Evolutionary conservation across 53 echinoderm and acorn worm genomes (phyloP), one percentile per base, ranked within the genome.

Genomic region (Echinarachnius parma): DNA sequence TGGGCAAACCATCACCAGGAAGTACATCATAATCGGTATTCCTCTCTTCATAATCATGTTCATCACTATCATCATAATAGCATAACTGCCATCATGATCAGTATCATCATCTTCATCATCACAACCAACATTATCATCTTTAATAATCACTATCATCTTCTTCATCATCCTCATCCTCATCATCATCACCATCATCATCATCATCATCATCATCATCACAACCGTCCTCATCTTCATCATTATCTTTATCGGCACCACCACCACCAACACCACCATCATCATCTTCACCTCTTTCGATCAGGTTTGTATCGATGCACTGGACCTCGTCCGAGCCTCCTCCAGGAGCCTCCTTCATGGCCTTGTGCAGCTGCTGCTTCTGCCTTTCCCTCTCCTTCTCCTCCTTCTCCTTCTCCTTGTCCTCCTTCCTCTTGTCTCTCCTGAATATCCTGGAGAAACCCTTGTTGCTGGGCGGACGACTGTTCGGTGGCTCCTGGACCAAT

Each of bases 321-420:
- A 85, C 64, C 35, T 85, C 85, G 13, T 76, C 79, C 0, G 65
- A 53, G 10, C 75, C 85, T 15, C 85, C 85, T 10, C 85, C 85
- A 18, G 85, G 85, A 2, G 76, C 85, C 28, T 75, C 79, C 33
- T 85, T 52, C 32, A 85, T 85, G 0, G 85, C 85, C 31, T 48
- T 64, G 52, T 85, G 85, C 3, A 85, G 76, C 22, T 85, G 75
- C 31, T 48, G 63, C 46, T 57, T 75, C 53, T 85, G 85, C 23
- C 85, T 64, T 27, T 85, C 85, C 60, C 79, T 62, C 28, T 85
- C 85, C 35, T 59, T 75, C 35, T 33, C 53, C 53, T 23, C 30
- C 19, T 21, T 34, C 70, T 24, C 65, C 35, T 33, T 69, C 53
- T 23, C 30, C 19, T 21, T 34, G 53, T 24, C 32, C 24, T 69